Evolutionary conservation across 2,113 vertebrate species (phyloP).

Genomic region (Hyperopisus bebe): DNA sequence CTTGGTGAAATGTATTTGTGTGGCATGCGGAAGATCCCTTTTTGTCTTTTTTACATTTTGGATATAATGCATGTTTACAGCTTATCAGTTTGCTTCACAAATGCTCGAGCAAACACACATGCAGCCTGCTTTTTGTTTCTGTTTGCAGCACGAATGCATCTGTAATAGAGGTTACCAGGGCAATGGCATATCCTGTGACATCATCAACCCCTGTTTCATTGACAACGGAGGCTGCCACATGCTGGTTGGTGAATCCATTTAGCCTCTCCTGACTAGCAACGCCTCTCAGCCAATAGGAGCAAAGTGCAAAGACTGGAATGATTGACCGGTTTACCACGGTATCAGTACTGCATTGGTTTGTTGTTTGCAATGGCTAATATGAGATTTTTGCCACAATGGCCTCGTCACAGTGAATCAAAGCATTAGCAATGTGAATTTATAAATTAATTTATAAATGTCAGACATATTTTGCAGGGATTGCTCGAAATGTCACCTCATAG

Average conservation of each 20-base stretch:
- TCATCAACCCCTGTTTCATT: conserved; percentile 69
- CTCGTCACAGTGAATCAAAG: background rate
- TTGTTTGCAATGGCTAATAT: background rate
- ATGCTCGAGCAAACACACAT: background rate
- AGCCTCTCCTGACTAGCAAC: background rate
- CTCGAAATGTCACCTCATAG: background rate
- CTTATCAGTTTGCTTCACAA: background rate
- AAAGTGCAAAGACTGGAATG: background rate
- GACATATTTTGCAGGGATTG: background rate
- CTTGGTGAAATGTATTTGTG: background rate
- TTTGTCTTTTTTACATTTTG: background rate
- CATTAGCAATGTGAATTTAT: background rate
- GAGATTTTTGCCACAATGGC: background rate
- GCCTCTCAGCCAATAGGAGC: background rate
- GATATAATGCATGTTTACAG: background rate
- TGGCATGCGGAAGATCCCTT: background rate
- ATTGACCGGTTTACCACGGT: background rate
- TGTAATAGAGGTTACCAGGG: conserved; percentile 82
- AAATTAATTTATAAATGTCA: background rate
- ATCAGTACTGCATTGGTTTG: background rate
- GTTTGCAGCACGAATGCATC: conserved; percentile 72
- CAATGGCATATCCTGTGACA: conserved; percentile 70
- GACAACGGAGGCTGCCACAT: conserved; percentile 81
- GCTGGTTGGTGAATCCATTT: conserved; percentile 60
- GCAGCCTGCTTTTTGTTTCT: background rate